Conservation (phyloP, 1,140 invertebrate genomes). For the Chironomus tepperi region DNA sequence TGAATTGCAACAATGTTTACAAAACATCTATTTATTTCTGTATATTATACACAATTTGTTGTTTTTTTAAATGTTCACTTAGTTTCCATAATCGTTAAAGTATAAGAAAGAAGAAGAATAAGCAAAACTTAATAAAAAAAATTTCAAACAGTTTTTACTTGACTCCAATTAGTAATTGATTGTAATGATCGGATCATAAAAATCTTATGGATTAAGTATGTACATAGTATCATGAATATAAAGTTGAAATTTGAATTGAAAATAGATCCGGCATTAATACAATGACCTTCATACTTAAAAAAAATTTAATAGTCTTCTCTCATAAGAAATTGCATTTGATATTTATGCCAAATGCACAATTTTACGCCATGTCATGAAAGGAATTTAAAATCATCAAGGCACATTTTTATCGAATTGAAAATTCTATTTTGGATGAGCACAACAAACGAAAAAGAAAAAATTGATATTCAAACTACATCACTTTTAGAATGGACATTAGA, state of each 20-base stretch:
- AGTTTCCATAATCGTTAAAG: no score
- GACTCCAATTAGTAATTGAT: no score
- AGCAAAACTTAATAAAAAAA: no score
- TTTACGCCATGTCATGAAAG: neutral
- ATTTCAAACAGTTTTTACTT: no score
- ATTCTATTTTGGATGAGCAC: neutral
- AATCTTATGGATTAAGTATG: no score
- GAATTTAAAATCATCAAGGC: neutral
- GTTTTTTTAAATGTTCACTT: no score
- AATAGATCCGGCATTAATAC: constrained; percentile 12
- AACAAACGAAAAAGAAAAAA: neutral
- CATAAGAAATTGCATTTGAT: neutral
- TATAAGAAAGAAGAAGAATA: no score
- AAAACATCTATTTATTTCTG: neutral
- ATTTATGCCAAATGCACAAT: neutral
- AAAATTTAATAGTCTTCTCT: no score
- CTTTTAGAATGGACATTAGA: neutral
- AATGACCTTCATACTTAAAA: neutral
- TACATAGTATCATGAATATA: no score
- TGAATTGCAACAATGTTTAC: constrained; percentile 7
- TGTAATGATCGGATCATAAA: no score
- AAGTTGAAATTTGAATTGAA: neutral
- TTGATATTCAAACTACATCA: constrained; percentile 8
- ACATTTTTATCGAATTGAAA: neutral
- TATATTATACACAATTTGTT: no score